These are phyloP conservation scores for Phoenicopterus ruber DNA, from an alignment of 2,113 vertebrate genomes.

Conservation along the genomic window DNA sequence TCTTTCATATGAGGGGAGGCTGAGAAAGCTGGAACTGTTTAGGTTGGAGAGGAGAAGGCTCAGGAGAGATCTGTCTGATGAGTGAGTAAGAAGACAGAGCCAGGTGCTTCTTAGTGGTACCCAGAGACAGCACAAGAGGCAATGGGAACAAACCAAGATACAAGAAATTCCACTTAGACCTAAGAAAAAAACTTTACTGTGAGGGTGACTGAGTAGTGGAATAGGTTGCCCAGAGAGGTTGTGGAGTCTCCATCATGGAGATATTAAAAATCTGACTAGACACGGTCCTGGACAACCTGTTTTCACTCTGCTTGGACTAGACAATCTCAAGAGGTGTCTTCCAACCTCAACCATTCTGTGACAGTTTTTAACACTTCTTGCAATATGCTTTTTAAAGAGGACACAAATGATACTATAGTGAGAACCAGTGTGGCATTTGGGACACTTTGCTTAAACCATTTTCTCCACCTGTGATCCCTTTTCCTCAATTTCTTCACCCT, in stretches of 20 bases:
- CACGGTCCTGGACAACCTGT: neutral
- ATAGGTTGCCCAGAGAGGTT: neutral
- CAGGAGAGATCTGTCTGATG: neutral
- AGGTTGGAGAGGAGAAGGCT: neutral
- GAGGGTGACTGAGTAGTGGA: neutral
- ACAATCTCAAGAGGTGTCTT: neutral
- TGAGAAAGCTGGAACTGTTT: neutral
- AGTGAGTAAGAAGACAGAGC: neutral
- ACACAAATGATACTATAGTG: neutral
- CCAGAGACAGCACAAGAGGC: neutral
- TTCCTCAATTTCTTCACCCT: neutral
- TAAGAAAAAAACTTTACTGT: neutral
- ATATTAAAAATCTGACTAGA: neutral
- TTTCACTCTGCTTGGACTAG: neutral
- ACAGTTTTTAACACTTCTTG: neutral
- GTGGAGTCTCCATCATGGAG: neutral
- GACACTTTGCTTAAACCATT: neutral
- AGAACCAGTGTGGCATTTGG: neutral
- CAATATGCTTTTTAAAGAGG: neutral
- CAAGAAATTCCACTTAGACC: neutral
- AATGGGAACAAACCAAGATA: neutral
- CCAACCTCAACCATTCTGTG: neutral
- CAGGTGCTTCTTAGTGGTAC: neutral
- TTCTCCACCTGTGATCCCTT: neutral
- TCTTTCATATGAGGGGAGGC: neutral